These are phyloP conservation scores for Dipodomys spectabilis DNA, from an alignment of 2,113 vertebrate genomes.

Conservation along the genomic window DNA sequence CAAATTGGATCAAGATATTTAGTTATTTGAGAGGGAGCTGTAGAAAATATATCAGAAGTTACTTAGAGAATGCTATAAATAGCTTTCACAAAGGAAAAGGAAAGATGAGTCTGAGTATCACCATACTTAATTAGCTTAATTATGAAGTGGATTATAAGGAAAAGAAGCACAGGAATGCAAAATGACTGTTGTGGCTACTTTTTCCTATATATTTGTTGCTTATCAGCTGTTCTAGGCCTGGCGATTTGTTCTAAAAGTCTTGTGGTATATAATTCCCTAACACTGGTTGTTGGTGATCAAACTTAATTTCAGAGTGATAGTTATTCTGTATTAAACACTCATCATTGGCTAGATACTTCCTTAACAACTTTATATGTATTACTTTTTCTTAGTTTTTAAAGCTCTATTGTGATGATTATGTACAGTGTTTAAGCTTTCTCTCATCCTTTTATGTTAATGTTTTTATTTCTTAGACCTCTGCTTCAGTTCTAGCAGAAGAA, in stretches of 20 bases:
- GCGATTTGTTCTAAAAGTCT: conserved; percentile 37
- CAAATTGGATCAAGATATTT: not conserved
- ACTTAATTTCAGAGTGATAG: conserved; percentile 54
- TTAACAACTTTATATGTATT: conserved; percentile 45
- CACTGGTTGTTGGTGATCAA: conserved; percentile 51
- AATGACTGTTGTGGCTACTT: not conserved
- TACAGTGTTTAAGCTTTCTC: conserved; percentile 58
- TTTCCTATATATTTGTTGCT: conserved; percentile 18
- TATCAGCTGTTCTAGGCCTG: conserved; percentile 29
- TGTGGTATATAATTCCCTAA: not conserved
- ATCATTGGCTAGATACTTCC: not conserved
- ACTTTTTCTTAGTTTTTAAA: conserved; percentile 61
- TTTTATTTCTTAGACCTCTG: conserved; percentile 83
- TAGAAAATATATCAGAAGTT: conserved; percentile 9
- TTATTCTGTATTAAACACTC: conserved; percentile 33
- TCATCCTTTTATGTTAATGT: conserved; percentile 70
- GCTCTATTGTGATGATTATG: conserved; percentile 38
- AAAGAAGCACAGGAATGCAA: not conserved
- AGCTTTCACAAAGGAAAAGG: conserved; percentile 10
- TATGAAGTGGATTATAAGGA: not conserved
- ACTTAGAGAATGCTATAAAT: not conserved
- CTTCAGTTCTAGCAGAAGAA: conserved; percentile 95
- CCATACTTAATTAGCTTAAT: conserved; percentile 11
- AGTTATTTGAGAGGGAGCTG: conserved; percentile 1
- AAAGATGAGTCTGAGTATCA: not conserved